A percentile compares a stretch with the other conserved stretches of the same genome.
phyloP scores from a whole-genome alignment of 2,888 invertebrate species.

The Julus scandinavius region DNA sequence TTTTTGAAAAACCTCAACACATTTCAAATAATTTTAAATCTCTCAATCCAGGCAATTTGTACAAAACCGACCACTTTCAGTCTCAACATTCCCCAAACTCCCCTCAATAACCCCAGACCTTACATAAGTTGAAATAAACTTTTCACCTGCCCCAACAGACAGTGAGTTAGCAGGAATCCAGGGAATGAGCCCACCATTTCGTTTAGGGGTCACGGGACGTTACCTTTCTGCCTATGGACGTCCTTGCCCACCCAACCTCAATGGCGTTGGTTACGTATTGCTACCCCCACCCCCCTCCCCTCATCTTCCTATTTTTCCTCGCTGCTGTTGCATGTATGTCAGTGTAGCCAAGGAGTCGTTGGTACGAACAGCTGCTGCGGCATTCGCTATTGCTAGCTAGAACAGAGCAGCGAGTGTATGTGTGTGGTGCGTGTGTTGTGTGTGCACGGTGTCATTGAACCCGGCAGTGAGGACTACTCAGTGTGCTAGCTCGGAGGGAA shows the following conservation, averaged over 20 bases:
- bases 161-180: no score
- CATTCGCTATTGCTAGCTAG: conserved; percentile 10
- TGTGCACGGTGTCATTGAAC: conserved; percentile 44
- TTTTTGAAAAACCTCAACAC: no score
- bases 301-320: conserved; percentile 31
- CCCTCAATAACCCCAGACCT: no score
- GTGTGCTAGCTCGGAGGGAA: conserved; percentile 36
- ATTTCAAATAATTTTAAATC: no score
- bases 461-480: conserved; percentile 42
- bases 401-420: not conserved
- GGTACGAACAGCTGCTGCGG: conserved; percentile 47
- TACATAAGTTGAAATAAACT: no score
- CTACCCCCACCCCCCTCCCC: not conserved
- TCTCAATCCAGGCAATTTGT: no score
- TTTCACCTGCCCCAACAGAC: no score
- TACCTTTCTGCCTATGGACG: not conserved
- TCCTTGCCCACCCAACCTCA: conserved; percentile 42
- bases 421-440: conserved; percentile 13
- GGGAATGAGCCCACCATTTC: no score
- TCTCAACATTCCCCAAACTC: no score
- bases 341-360: conserved; percentile 49
- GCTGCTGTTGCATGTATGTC: conserved; percentile 42
- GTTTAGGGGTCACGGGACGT: no score
- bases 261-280: not conserved
- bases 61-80: no score